Evolutionary conservation across 2,888 invertebrate genomes (phyloP).

Genomic region (Resseliella maxima): DNA sequence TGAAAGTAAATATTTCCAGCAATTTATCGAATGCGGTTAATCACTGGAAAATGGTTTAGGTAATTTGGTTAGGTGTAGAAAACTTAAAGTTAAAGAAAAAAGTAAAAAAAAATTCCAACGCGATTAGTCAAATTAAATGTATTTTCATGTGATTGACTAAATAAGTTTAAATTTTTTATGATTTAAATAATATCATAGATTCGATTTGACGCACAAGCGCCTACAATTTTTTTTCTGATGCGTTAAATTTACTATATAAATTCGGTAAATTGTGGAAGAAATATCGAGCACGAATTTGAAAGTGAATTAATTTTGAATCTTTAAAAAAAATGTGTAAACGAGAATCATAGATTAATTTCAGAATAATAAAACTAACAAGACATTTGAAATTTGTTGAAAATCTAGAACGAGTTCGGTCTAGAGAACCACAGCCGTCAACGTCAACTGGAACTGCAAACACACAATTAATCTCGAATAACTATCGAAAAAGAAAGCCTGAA

Average conservation of each 20-base stretch:
- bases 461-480: neutral
- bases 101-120: neutral
- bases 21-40: neutral
- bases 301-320: neutral
- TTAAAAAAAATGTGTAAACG: too few species aligned
- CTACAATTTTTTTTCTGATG: neutral
- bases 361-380: too few species aligned
- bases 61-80: neutral
- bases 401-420: neutral
- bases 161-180: neutral
- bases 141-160: conserved; percentile 26
- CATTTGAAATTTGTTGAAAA: too few species aligned
- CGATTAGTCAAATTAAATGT: conserved; percentile 28
- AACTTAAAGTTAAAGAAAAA: neutral
- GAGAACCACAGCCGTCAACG: neutral
- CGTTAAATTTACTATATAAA: neutral
- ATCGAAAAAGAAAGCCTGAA: neutral
- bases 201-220: neutral
- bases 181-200: neutral
- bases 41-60: conserved; percentile 7
- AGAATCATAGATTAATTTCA: neutral
- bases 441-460: too few species aligned
- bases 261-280: neutral
- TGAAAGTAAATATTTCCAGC: neutral
- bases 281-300: neutral